phyloP scores from a whole-genome alignment of 2,797 vertebrate species.

The Phylloscopus collybita region DNA sequence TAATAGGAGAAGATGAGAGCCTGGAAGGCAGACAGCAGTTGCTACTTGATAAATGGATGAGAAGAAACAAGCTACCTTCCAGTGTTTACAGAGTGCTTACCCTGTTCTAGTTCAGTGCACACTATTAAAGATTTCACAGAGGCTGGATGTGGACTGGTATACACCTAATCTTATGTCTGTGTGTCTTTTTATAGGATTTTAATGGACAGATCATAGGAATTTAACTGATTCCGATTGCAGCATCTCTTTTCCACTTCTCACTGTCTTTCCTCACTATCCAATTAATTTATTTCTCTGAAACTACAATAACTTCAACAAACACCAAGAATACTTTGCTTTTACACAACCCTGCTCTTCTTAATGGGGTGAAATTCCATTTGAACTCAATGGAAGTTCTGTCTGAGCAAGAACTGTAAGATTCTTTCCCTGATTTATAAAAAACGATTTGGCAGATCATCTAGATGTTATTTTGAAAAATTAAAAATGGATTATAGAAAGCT shows the following conservation, averaged over 20 bases:
- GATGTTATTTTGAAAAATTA: constrained; percentile 32
- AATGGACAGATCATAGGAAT: not conserved
- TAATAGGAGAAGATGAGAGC: not conserved
- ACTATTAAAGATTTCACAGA: not conserved
- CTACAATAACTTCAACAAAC: not conserved
- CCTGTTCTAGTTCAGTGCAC: not conserved
- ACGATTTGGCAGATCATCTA: not conserved
- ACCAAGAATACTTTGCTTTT: not conserved
- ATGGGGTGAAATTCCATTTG: constrained; percentile 48
- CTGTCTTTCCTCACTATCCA: not conserved
- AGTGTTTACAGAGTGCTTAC: not conserved
- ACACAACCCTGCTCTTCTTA: not conserved
- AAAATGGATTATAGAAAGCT: constrained; percentile 38
- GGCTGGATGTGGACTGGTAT: not conserved
- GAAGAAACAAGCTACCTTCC: not conserved
- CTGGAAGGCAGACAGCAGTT: not conserved
- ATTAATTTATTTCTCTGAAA: constrained; percentile 5
- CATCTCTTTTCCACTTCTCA: not conserved
- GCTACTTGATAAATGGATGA: not conserved
- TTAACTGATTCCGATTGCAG: not conserved
- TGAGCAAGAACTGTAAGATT: constrained; percentile 39
- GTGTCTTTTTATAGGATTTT: not conserved
- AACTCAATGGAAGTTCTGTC: constrained; percentile 47
- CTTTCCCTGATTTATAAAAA: constrained; percentile 34
- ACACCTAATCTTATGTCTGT: not conserved